Conservation (phyloP, 2,888 invertebrate species). For the Silvanus unidentatus region DNA sequence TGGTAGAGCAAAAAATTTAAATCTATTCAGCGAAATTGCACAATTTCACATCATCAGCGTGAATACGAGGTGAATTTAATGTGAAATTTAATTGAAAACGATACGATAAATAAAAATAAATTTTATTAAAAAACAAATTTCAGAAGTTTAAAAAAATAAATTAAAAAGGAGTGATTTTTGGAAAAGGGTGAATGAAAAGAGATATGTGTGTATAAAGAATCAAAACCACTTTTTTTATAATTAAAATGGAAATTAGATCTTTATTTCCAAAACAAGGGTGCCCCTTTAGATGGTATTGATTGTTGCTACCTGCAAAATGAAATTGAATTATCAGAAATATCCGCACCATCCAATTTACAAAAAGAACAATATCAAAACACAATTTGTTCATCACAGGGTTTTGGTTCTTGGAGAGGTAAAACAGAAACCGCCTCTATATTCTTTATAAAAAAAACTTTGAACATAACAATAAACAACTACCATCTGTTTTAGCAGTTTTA, state of each 20-base stretch:
- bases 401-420: conserved; percentile 42
- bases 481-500: conserved; percentile 36
- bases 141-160: conserved; percentile 15
- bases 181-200: too few species aligned
- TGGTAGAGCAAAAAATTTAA: too few species aligned
- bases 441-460: background rate
- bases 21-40: too few species aligned
- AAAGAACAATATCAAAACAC: conserved; percentile 9
- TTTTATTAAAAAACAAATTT: conserved; percentile 19
- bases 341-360: background rate
- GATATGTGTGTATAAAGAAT: too few species aligned
- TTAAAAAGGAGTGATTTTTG: conserved; percentile 12
- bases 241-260: conserved; percentile 42
- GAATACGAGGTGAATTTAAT: background rate
- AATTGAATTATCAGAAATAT: conserved; percentile 30
- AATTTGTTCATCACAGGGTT: conserved; percentile 30
- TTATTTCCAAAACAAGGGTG: conserved; percentile 39
- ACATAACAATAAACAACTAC: conserved; percentile 10
- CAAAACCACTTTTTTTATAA: conserved; percentile 37
- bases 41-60: too few species aligned
- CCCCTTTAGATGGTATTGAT: conserved; percentile 25
- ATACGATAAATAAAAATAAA: conserved; percentile 20
- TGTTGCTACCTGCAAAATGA: conserved; percentile 35
- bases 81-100: too few species aligned
- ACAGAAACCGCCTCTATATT: background rate